These are phyloP conservation scores for Aphelenchoides fujianensis DNA, from an alignment of 1,140 invertebrate species.

Conservation along the genomic window DNA sequence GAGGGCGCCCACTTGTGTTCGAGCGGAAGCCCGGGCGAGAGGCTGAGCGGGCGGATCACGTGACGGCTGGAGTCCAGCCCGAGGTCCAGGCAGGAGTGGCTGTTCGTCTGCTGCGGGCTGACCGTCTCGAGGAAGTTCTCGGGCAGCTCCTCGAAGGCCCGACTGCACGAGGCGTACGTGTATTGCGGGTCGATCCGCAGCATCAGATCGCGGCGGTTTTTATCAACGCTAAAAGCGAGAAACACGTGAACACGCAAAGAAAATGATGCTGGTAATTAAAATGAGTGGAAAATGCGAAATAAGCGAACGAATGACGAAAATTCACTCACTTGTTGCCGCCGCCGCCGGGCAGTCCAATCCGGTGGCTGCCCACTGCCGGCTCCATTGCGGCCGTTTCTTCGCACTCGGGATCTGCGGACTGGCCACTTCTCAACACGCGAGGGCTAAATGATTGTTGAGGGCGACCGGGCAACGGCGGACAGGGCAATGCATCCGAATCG, in stretches of 20 bases:
- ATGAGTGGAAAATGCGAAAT: too few relatives aligned
- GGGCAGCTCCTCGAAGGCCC: slow-evolving; percentile 58
- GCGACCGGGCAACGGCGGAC: not conserved
- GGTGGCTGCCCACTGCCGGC: not conserved
- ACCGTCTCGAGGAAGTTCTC: slow-evolving; percentile 61
- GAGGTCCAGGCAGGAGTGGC: not conserved
- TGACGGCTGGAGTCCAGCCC: not conserved
- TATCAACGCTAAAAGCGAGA: slow-evolving; percentile 8
- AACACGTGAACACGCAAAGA: too few relatives aligned
- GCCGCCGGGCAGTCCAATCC: not conserved
- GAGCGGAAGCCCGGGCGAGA: not conserved
- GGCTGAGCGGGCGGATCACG: not conserved
- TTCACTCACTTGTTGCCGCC: not conserved
- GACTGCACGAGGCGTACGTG: slow-evolving; percentile 37
- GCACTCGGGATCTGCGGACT: too few relatives aligned
- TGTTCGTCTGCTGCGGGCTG: slow-evolving; percentile 54
- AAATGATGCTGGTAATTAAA: too few relatives aligned
- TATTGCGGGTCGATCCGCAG: slow-evolving; percentile 58
- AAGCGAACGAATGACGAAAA: too few relatives aligned
- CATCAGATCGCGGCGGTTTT: slow-evolving; percentile 12
- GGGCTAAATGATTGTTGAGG: too few relatives aligned
- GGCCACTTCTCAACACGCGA: too few relatives aligned
- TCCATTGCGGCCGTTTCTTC: too few relatives aligned
- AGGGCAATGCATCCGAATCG: not conserved
- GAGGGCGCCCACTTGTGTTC: slow-evolving; percentile 2